phyloP scores from a whole-genome alignment of 1,140 invertebrate species.

The Adelges cooleyi region DNA sequence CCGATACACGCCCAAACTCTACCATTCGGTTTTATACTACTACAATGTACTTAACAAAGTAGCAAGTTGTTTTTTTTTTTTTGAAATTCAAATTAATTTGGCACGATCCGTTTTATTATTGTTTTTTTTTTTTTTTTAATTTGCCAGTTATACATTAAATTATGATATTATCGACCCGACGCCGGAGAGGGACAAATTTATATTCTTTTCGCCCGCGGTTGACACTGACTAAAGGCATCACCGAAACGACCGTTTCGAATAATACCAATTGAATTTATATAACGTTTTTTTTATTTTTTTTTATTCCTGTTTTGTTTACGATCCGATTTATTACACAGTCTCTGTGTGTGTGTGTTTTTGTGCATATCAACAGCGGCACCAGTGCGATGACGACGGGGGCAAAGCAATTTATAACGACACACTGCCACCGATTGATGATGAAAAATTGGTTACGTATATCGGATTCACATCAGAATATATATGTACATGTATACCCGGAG shows the following conservation, averaged over 20 bases:
- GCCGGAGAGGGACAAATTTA: too few species aligned
- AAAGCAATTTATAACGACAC: constrained; percentile 16
- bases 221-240: constrained; percentile 18
- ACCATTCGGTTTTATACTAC: too few species aligned
- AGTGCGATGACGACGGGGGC: too few species aligned
- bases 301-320: constrained; percentile 13
- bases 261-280: constrained; percentile 5
- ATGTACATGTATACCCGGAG: neutral
- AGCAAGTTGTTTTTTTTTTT: too few species aligned
- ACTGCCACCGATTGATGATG: constrained; percentile 13
- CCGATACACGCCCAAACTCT: too few species aligned
- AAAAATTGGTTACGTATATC: constrained; percentile 17
- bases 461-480: constrained; percentile 9
- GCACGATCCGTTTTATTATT: too few species aligned
- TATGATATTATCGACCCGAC: too few species aligned
- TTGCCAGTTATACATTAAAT: too few species aligned
- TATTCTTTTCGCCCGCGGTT: neutral
- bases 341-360: neutral
- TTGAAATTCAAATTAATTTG: too few species aligned
- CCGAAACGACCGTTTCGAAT: neutral
- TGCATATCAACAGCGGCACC: neutral
- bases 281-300: constrained; percentile 4
- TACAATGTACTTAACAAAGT: too few species aligned
- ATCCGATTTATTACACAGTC: constrained; percentile 5
- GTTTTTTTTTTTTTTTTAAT: too few species aligned